Conservation (phyloP, 2,113 vertebrate species). For the Rhinopomastus cyanomelas region DNA sequence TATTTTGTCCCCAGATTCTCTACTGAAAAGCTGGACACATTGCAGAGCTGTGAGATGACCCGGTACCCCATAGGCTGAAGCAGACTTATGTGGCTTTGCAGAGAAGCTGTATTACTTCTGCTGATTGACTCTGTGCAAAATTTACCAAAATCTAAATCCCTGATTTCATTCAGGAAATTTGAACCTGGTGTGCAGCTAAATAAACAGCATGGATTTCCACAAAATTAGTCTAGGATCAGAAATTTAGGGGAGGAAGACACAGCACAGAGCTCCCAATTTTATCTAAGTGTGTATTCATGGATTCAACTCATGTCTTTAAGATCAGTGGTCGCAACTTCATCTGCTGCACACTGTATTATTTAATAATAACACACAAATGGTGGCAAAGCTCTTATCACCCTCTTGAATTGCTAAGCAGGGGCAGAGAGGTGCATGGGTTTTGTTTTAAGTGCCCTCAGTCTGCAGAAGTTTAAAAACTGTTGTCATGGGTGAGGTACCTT, state of each 20-base stretch:
- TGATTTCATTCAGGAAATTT: not conserved
- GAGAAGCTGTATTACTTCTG: not conserved
- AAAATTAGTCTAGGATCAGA: not conserved
- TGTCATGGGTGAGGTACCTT: not conserved
- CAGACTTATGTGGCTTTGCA: not conserved
- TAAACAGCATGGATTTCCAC: not conserved
- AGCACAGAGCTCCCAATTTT: not conserved
- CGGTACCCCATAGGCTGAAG: not conserved
- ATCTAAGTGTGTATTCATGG: not conserved
- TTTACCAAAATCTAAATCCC: not conserved
- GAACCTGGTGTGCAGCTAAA: not conserved
- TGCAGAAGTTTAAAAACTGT: not conserved
- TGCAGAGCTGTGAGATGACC: not conserved
- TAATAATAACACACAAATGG: not conserved
- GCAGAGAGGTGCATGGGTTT: not conserved
- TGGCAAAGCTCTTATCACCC: not conserved
- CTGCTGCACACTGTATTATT: not conserved
- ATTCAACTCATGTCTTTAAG: not conserved
- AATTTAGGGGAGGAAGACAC: not conserved
- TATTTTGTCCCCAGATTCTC: not conserved
- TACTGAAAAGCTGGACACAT: not conserved
- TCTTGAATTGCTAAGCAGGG: not conserved
- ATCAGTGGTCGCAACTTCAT: not conserved
- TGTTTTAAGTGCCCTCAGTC: not conserved
- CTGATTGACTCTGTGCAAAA: not conserved